These are phyloP conservation scores for Microtus montanus DNA, from an alignment of 2,113 vertebrate genomes.

Conservation along the genomic window DNA sequence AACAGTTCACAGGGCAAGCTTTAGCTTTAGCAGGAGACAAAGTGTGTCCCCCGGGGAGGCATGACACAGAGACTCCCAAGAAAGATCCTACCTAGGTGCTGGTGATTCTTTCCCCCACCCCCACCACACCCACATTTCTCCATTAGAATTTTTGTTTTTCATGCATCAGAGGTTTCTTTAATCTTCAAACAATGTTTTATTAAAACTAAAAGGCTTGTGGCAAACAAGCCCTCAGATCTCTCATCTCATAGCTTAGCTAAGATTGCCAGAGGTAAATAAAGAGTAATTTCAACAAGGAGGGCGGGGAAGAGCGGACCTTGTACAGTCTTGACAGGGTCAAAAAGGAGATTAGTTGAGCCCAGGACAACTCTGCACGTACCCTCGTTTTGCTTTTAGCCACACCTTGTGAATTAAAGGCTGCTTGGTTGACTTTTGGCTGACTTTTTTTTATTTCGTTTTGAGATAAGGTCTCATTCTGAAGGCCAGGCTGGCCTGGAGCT, in stretches of 20 bases:
- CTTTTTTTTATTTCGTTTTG: not conserved
- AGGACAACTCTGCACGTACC: not conserved
- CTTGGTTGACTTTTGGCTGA: not conserved
- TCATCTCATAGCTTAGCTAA: constrained; percentile 31
- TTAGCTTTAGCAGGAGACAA: constrained; percentile 17
- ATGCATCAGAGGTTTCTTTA: constrained; percentile 3
- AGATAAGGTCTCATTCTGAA: not conserved
- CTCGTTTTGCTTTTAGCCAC: not conserved
- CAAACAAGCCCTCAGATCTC: constrained; percentile 9
- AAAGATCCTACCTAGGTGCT: not conserved
- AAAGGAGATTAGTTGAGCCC: not conserved
- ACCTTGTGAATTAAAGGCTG: not conserved
- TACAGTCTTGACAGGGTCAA: not conserved
- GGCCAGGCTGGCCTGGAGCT: not conserved
- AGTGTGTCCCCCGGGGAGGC: not conserved
- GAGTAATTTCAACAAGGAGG: not conserved
- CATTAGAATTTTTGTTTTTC: not conserved
- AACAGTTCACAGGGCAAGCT: not conserved
- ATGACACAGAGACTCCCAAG: constrained; percentile 5
- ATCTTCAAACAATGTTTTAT: constrained; percentile 37
- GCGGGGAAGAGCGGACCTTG: not conserved
- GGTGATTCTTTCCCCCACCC: not conserved
- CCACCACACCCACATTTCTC: not conserved
- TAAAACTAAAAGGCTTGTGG: constrained; percentile 45
- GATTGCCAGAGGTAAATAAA: constrained; percentile 44